phyloP scores from a whole-genome alignment of 2,797 vertebrate genomes.

The Gallinago solitaria region DNA sequence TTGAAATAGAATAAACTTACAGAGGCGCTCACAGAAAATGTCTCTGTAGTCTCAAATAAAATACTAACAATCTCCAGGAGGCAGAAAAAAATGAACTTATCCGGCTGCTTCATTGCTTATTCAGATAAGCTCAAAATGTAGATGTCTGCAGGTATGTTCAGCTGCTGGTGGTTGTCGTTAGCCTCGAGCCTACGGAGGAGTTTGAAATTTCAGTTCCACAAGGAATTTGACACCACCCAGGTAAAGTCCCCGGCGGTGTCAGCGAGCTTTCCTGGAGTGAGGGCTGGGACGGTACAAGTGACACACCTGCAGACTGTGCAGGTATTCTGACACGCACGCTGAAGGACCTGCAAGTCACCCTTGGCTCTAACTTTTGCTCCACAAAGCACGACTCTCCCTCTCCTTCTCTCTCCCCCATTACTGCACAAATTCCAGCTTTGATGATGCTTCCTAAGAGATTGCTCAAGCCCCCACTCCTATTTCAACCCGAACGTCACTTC shows the following conservation, averaged over 20 bases:
- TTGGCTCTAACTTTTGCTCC: background rate
- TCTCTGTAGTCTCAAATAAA: background rate
- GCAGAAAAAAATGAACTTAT: background rate
- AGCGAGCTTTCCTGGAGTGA: constrained; percentile 74
- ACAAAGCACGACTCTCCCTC: background rate
- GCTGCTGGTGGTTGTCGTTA: background rate
- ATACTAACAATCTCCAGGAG: constrained; percentile 7
- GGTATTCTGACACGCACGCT: background rate
- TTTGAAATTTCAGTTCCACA: constrained; percentile 71
- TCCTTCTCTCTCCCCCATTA: background rate
- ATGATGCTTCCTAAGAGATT: background rate
- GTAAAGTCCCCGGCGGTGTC: constrained; percentile 78
- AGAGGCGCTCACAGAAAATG: constrained; percentile 69
- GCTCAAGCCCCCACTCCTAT: background rate
- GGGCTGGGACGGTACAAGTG: fast-evolving
- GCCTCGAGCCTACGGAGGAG: constrained; percentile 6
- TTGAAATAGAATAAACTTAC: constrained; percentile 77
- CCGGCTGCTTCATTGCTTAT: constrained; percentile 62
- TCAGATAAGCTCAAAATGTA: background rate
- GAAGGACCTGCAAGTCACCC: background rate
- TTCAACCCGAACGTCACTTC: background rate
- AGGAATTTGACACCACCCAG: constrained; percentile 82
- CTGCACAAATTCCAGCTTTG: background rate
- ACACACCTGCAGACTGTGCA: constrained; percentile 64
- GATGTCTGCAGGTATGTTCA: background rate